Conservation (phyloP, 2,113 vertebrate species). For the Chaenocephalus aceratus region DNA sequence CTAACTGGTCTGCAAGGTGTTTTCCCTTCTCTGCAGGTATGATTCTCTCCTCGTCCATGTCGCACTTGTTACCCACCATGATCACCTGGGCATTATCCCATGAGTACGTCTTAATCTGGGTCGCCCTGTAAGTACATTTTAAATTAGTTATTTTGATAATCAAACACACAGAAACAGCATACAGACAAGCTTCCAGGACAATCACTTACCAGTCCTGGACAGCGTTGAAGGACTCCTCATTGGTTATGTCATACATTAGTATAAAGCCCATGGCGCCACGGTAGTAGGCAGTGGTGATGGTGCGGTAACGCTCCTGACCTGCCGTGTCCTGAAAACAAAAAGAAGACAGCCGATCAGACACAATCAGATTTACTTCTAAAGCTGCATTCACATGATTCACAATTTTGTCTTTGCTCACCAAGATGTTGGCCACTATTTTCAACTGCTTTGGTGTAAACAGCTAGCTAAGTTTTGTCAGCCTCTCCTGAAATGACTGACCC, state of each 20-base stretch:
- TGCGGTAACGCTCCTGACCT: constrained; percentile 97
- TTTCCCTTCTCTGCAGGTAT: constrained; percentile 93
- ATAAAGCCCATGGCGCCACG: constrained; percentile 98
- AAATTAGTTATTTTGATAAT: not conserved
- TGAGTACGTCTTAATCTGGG: constrained; percentile 98
- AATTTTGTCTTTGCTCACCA: too few species aligned
- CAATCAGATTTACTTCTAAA: not conserved
- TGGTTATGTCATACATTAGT: constrained; percentile 98
- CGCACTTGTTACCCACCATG: constrained; percentile 98
- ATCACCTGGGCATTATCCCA: constrained; percentile 99
- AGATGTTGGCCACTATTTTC: too few species aligned
- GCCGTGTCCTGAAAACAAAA: constrained; percentile 90
- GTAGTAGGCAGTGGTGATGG: constrained; percentile 98
- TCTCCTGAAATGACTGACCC: too few species aligned
- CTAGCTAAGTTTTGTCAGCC: too few species aligned
- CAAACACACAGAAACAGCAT: not conserved
- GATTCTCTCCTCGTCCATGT: constrained; percentile 96
- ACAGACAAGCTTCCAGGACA: not conserved
- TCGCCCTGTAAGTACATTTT: constrained; percentile 86
- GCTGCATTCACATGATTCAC: too few species aligned
- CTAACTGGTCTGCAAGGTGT: constrained; percentile 93
- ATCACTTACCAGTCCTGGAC: constrained; percentile 95
- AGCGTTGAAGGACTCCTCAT: constrained; percentile 97
- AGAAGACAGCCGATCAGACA: not conserved
- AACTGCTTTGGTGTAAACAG: too few species aligned